A percentile compares a stretch with the other conserved stretches of the same genome.
These are phyloP conservation scores for Drosophila melanocephala DNA, from an alignment of 2,888 invertebrate species.

Conservation along the genomic window DNA sequence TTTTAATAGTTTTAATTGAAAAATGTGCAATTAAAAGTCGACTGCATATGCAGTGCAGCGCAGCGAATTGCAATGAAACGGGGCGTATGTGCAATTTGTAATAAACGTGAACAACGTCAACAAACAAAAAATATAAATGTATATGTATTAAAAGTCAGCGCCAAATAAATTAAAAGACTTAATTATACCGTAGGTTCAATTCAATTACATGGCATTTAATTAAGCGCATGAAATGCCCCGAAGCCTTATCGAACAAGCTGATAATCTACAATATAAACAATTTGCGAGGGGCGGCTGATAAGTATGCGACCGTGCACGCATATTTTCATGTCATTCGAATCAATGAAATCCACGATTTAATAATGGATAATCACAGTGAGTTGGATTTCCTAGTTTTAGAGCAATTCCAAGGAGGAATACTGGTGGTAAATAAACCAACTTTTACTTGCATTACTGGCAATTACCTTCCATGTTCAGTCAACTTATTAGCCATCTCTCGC, in stretches of 20 bases:
- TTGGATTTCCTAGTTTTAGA: not conserved
- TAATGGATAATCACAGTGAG: not conserved
- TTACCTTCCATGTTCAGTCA: not conserved
- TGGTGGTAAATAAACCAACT: too few species aligned
- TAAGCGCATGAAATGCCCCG: constrained; percentile 58
- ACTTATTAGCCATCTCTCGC: constrained; percentile 12
- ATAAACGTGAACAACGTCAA: constrained; percentile 20
- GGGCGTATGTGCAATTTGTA: constrained; percentile 67
- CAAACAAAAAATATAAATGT: not conserved
- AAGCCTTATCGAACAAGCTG: constrained; percentile 15
- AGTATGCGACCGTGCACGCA: not conserved
- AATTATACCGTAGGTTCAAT: constrained; percentile 66
- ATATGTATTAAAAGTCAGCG: constrained; percentile 52
- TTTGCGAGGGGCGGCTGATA: not conserved
- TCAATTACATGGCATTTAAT: constrained; percentile 69
- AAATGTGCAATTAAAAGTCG: constrained; percentile 73
- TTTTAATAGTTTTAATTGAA: constrained; percentile 71
- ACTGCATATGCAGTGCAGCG: constrained; percentile 44
- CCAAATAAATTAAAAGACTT: constrained; percentile 74
- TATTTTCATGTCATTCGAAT: not conserved
- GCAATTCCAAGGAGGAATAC: not conserved
- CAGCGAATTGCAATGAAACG: constrained; percentile 29
- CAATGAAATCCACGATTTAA: not conserved
- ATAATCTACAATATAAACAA: not conserved
- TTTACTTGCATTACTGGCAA: not conserved